These are phyloP conservation scores for Sthenelais limicola DNA, from an alignment of 2,888 invertebrate genomes.

Conservation along the genomic window DNA sequence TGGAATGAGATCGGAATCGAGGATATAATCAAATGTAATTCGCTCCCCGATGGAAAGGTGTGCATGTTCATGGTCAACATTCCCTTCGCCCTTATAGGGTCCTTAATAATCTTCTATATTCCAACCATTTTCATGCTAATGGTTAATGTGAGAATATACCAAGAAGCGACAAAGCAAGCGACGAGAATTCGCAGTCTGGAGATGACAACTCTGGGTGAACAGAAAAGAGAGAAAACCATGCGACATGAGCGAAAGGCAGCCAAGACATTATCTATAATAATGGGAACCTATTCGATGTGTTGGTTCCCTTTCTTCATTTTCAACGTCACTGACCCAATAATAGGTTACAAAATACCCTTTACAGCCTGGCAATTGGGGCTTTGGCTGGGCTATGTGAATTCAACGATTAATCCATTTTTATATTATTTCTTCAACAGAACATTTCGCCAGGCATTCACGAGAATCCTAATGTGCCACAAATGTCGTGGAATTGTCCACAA, in stretches of 20 bases:
- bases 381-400: conserved; percentile 68
- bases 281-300: conserved; percentile 67
- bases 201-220: conserved; percentile 52
- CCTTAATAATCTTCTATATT: conserved; percentile 67
- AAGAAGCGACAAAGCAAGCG: conserved; percentile 63
- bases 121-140: conserved; percentile 65
- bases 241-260: conserved; percentile 67
- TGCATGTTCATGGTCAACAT: conserved; percentile 67
- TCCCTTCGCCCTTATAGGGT: conserved; percentile 63
- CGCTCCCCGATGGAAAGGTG: conserved; percentile 52
- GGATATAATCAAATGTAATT: conserved; percentile 57
- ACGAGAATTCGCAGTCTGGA: conserved; percentile 64
- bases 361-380: conserved; percentile 59
- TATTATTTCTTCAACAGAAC: conserved; percentile 63
- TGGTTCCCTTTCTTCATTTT: conserved; percentile 69
- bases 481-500: conserved; percentile 35
- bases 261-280: conserved; percentile 66
- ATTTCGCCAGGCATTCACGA: conserved; percentile 54
- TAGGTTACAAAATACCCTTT: conserved; percentile 63
- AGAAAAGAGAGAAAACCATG: conserved; percentile 54
- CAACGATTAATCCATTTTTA: conserved; percentile 63
- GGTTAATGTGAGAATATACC: conserved; percentile 64
- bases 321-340: conserved; percentile 65
- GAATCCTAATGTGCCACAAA: conserved; percentile 30
- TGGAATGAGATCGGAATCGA: conserved; percentile 67